phyloP scores from a whole-genome alignment of 2,113 vertebrate species.

The Polypterus bichir region DNA sequence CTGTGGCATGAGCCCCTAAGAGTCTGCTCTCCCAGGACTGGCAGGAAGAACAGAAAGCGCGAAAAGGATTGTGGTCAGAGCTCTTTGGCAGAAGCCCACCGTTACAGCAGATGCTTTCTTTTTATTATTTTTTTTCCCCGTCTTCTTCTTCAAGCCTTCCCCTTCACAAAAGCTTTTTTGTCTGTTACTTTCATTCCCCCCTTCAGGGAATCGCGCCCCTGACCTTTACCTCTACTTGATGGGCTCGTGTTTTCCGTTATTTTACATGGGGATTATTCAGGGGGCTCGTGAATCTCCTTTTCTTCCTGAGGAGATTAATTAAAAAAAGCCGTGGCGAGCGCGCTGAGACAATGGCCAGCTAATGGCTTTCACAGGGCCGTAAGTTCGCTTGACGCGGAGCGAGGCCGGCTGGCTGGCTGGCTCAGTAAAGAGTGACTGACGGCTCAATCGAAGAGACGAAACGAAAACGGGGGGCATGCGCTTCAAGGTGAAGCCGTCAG shows the following conservation, averaged over 20 bases:
- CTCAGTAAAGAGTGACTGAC: too few species aligned
- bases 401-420: too few species aligned
- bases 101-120: constrained; percentile 43
- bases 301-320: constrained; percentile 26
- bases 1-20: constrained; percentile 30
- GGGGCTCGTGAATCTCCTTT: constrained; percentile 10
- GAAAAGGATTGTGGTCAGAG: constrained; percentile 33
- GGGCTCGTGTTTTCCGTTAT: constrained; percentile 24
- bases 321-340: constrained; percentile 22
- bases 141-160: too few species aligned
- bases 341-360: constrained; percentile 26
- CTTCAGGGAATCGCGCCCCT: constrained; percentile 17
- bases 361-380: constrained; percentile 35
- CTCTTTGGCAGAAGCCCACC: constrained; percentile 34
- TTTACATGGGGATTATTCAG: constrained; percentile 22
- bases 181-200: constrained; percentile 25
- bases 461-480: too few species aligned
- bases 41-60: constrained; percentile 14
- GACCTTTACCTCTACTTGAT: constrained; percentile 24
- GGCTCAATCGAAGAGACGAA: too few species aligned
- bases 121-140: constrained; percentile 8
- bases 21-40: constrained; percentile 22
- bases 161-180: constrained; percentile 26
- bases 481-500: too few species aligned
- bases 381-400: too few species aligned